A percentile compares a stretch with the other conserved stretches of the same genome.
Conservation (phyloP, 2,797 vertebrate genomes). For the Pachyuromys duprasi region DNA sequence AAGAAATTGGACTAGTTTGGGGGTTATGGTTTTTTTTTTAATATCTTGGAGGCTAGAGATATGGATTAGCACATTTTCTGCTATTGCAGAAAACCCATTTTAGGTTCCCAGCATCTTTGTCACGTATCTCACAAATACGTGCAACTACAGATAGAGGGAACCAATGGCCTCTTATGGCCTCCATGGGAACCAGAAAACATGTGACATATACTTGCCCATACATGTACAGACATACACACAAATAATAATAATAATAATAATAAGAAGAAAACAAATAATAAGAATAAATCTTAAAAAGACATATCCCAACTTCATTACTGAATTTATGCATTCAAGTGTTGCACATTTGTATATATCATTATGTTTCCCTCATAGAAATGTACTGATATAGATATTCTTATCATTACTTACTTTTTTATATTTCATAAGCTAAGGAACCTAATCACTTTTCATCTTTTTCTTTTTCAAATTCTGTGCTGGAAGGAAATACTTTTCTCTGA, state of each 20-base stretch:
- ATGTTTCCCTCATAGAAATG: not conserved
- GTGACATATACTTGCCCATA: not conserved
- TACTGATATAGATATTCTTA: not conserved
- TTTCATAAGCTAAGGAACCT: conserved; percentile 30
- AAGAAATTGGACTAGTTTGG: not conserved
- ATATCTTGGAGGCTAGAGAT: not conserved
- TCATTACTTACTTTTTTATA: not conserved
- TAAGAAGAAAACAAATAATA: not conserved
- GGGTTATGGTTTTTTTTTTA: not conserved
- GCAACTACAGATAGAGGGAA: not conserved
- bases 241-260: no score
- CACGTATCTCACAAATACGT: not conserved
- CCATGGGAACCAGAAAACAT: not conserved
- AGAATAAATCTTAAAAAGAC: not conserved
- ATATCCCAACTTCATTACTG: not conserved
- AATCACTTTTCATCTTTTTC: not conserved
- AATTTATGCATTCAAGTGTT: not conserved
- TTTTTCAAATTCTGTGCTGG: conserved; percentile 9
- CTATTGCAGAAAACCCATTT: not conserved
- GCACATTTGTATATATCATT: not conserved
- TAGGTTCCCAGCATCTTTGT: not conserved
- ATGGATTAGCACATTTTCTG: not conserved
- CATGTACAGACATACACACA: not conserved
- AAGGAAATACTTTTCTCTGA: not conserved
- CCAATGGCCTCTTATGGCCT: not conserved